phyloP scores from a whole-genome alignment of 2,797 vertebrate genomes.

The Nannoperca obscura region DNA sequence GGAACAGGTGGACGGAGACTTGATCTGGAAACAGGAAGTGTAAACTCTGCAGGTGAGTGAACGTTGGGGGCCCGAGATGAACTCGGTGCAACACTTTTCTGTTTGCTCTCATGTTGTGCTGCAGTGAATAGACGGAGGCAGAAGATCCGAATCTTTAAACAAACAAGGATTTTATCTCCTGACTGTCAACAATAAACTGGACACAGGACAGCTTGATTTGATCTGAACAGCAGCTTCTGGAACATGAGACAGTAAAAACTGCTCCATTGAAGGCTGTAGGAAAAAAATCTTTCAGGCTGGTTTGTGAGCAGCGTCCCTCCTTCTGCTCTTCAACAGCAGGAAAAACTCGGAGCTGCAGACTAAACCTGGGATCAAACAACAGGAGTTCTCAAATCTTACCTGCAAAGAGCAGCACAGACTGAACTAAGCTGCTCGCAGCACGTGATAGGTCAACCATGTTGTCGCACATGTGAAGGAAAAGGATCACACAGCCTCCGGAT shows the following conservation, averaged over 20 bases:
- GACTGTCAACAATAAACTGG: slow-evolving; percentile 14
- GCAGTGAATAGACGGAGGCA: background rate
- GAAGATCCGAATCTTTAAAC: background rate
- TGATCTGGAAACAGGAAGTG: background rate
- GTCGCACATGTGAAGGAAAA: background rate
- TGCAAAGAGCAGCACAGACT: slow-evolving; percentile 33
- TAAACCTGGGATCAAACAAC: slow-evolving; percentile 38
- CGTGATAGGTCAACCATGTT: slow-evolving; percentile 30
- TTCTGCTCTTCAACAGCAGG: slow-evolving; percentile 21
- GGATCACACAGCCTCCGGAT: background rate
- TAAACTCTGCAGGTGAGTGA: slow-evolving; percentile 8
- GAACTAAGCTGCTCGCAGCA: slow-evolving; percentile 17
- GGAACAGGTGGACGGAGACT: background rate
- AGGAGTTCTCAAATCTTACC: slow-evolving; percentile 32
- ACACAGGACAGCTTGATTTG: slow-evolving; percentile 1
- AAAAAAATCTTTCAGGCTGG: slow-evolving; percentile 1
- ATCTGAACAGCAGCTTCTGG: background rate
- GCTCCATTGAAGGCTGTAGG: background rate
- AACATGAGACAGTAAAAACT: background rate
- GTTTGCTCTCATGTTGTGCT: slow-evolving; percentile 8
- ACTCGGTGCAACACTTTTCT: slow-evolving; percentile 13
- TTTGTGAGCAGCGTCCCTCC: slow-evolving; percentile 19
- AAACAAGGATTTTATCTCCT: background rate
- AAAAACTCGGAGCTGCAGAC: slow-evolving; percentile 25
- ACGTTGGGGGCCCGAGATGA: slow-evolving; percentile 19